phyloP scores from a whole-genome alignment of 2,797 vertebrate species.

The Acrossocheilus wenchowensis region DNA sequence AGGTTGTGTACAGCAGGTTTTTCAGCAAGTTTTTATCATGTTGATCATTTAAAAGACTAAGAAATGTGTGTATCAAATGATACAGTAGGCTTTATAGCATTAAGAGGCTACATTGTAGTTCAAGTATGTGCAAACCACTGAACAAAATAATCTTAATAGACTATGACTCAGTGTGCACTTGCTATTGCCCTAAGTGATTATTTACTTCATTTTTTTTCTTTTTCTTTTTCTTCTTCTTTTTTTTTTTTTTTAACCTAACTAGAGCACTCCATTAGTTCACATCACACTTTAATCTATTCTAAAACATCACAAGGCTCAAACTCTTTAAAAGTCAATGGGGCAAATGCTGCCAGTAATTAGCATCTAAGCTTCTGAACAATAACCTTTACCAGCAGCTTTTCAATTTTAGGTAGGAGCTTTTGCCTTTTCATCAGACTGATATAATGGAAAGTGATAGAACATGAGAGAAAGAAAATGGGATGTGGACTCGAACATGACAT shows the following conservation, averaged over 20 bases:
- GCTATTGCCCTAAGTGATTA: neutral
- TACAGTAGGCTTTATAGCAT: neutral
- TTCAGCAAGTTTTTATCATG: neutral
- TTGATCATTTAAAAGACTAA: neutral
- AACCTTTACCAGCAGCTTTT: neutral
- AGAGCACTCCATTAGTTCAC: neutral
- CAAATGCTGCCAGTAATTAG: neutral
- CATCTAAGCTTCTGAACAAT: neutral
- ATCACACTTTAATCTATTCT: neutral
- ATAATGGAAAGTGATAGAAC: neutral
- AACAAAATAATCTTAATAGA: neutral
- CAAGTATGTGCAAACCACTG: neutral
- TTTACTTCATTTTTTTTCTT: neutral
- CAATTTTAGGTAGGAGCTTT: neutral
- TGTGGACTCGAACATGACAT: neutral
- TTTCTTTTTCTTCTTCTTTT: too few species aligned
- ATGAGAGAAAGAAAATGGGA: neutral
- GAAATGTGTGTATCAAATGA: neutral
- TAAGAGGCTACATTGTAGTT: neutral
- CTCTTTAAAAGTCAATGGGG: slow-evolving; percentile 1
- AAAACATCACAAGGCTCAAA: slow-evolving; percentile 5
- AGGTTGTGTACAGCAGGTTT: neutral
- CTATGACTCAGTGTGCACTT: neutral
- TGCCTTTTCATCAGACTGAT: neutral
- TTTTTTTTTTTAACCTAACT: neutral